Evolutionary conservation across 2,888 invertebrate genomes (phyloP).

Genomic region (Cantharis flavilabris): DNA sequence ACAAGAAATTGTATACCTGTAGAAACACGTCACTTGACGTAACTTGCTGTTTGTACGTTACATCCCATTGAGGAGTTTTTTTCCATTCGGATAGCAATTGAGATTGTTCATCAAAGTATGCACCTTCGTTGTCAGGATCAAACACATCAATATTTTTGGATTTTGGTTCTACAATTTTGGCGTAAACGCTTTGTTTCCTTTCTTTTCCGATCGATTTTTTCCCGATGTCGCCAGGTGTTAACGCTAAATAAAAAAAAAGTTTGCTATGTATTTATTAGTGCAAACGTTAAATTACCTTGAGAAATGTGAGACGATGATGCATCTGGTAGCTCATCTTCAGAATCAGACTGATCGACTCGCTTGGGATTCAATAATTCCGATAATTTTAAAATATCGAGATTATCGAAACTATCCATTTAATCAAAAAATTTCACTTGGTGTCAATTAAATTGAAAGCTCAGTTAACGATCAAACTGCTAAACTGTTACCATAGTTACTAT

Average conservation of each 20-base stretch:
- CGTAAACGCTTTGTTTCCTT: constrained; percentile 9
- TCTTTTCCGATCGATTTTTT: constrained; percentile 26
- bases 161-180: constrained; percentile 14
- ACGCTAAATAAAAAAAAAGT: constrained; percentile 24
- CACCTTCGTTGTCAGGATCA: constrained; percentile 41
- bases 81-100: constrained; percentile 54
- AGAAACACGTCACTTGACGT: constrained; percentile 85
- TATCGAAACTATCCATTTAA: not conserved
- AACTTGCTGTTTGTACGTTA: constrained; percentile 84
- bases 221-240: constrained; percentile 29
- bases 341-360: constrained; percentile 42
- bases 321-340: constrained; percentile 44
- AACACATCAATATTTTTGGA: constrained; percentile 39
- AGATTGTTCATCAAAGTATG: constrained; percentile 48
- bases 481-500: not conserved
- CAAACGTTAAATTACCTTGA: not conserved
- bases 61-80: constrained; percentile 73
- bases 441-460: not conserved
- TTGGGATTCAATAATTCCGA: constrained; percentile 48
- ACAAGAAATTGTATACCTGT: constrained; percentile 60
- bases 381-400: constrained; percentile 47
- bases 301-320: not conserved
- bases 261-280: not conserved
- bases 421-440: not conserved
- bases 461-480: not conserved